Evolutionary conservation across 2,888 invertebrate species (phyloP).

Genomic region (Camponotus fellah): DNA sequence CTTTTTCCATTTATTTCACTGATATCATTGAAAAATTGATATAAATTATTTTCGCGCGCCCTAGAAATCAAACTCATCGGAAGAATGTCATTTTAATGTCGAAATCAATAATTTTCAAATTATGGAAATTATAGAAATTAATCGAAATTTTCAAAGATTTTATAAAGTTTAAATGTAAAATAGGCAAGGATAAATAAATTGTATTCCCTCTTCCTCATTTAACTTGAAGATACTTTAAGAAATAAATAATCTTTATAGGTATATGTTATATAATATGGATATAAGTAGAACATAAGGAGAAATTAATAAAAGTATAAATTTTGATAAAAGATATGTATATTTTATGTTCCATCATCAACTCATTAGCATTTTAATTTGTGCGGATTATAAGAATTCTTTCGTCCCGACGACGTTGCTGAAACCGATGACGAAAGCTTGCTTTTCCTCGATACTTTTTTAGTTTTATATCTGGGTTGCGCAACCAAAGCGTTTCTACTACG

Average conservation of each 20-base stretch:
- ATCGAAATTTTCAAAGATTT: background rate
- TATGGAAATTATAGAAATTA: background rate
- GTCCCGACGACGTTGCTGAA: background rate
- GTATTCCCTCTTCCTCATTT: background rate
- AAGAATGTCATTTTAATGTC: background rate
- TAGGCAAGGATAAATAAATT: background rate
- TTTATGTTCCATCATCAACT: conserved; percentile 8
- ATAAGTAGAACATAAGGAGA: background rate
- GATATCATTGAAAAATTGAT: background rate
- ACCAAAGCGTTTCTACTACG: background rate
- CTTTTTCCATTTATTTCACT: background rate
- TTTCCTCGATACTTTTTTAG: conserved; percentile 20
- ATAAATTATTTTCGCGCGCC: background rate
- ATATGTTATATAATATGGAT: background rate
- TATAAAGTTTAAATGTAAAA: background rate
- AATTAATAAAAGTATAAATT: background rate
- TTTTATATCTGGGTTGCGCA: conserved; percentile 2
- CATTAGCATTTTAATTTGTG: conserved; percentile 19
- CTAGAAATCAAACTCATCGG: background rate
- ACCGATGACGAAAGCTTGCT: background rate
- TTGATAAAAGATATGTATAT: background rate
- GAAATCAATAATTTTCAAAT: background rate
- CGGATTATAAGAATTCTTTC: background rate
- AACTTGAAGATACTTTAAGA: background rate
- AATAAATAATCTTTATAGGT: background rate